Conservation (phyloP, 2,113 vertebrate species). For the Thinocorus orbignyianus region DNA sequence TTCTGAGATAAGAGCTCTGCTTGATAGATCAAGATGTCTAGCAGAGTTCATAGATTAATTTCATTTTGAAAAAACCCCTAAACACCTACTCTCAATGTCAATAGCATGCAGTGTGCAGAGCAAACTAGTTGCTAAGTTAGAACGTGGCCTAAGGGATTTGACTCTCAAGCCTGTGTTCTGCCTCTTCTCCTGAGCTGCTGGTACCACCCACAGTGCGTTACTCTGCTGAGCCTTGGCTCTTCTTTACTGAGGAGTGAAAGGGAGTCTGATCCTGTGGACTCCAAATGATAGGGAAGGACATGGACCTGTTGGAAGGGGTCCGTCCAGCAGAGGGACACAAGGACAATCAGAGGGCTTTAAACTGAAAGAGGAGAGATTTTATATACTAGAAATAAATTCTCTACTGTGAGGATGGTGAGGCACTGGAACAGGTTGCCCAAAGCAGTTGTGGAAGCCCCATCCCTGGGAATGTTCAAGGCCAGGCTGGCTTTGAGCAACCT, state of each 20-base stretch:
- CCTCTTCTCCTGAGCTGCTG: neutral
- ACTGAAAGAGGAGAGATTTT: too few species aligned
- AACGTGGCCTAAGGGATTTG: neutral
- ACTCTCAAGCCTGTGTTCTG: neutral
- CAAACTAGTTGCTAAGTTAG: neutral
- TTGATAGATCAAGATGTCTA: neutral
- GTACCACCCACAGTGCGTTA: fast-evolving
- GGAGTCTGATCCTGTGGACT: neutral
- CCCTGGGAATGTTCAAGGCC: too few species aligned
- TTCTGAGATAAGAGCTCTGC: neutral
- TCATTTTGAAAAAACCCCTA: fast-evolving
- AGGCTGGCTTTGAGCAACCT: too few species aligned
- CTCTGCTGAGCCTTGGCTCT: neutral
- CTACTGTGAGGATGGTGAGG: too few species aligned
- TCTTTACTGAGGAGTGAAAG: neutral
- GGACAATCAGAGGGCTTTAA: too few species aligned
- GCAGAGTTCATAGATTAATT: neutral
- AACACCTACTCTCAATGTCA: neutral
- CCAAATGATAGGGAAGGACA: neutral
- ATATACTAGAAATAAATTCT: too few species aligned
- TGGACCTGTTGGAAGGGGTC: too few species aligned
- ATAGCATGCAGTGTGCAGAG: neutral
- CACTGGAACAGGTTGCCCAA: too few species aligned
- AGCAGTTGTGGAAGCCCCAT: too few species aligned
- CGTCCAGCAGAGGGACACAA: too few species aligned